Evolutionary conservation across 2,797 vertebrate species (phyloP).

Genomic region (Scolopax rusticola): DNA sequence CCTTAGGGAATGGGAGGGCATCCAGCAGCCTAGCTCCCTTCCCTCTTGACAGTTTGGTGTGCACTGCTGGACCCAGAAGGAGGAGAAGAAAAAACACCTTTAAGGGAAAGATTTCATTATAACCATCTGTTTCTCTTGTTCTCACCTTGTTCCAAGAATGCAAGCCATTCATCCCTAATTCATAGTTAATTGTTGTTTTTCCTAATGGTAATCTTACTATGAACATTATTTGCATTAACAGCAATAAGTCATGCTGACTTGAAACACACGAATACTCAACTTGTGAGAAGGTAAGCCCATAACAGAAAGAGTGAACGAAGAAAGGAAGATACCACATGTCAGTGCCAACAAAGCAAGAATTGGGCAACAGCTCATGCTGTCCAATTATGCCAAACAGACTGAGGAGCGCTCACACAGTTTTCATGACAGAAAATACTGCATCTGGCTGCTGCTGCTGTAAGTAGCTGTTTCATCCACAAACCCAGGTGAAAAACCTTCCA

Average conservation of each 20-base stretch:
- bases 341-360: background rate
- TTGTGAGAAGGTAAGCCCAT: background rate
- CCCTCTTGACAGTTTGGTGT: rapidly evolving
- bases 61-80: background rate
- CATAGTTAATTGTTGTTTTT: background rate
- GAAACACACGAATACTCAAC: background rate
- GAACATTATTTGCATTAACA: background rate
- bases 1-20: background rate
- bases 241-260: background rate
- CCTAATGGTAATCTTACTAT: background rate
- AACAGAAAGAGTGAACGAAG: background rate
- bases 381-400: background rate
- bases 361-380: background rate
- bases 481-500: background rate
- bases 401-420: background rate
- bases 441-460: background rate
- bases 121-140: background rate
- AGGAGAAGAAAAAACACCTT: background rate
- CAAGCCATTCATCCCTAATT: background rate
- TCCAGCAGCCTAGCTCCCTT: background rate
- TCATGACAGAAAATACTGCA: background rate
- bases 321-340: background rate
- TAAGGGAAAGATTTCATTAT: background rate
- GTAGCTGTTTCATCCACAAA: background rate
- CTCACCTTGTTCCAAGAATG: background rate